Evolutionary conservation across 2,113 vertebrate species (phyloP), one percentile per base, ranked within the genome.

Genomic region (Phasianus colchicus): DNA sequence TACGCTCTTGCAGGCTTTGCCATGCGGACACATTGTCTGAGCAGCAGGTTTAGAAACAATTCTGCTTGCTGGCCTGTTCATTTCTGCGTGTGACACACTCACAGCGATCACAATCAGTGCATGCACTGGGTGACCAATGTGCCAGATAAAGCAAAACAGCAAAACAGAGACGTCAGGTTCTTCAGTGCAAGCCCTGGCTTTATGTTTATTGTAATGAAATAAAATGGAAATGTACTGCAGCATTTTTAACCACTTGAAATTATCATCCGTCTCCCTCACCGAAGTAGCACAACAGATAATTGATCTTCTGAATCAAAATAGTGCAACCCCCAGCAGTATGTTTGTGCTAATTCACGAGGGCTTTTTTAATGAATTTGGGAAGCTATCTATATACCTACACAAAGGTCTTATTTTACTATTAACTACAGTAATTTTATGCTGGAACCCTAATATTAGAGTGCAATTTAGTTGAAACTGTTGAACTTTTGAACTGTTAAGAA

Each of bases 401-500:
- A 95, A 95, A 92, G 65, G 79, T 94, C 93, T 90, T 86, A 86
- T 96, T 95, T 96, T 91, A 89, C 90, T 95, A 95, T 92, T 91
- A 95, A 70, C 82, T 83, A 64, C 75, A 60, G 86, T 77, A 90
- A 90, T 94, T 90, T 92, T 18, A 5, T 82, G 86, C 74, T 64
- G 73, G 85, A 92, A 88, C 77, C 86, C 93, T 94, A 86, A 96
- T 71, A 94, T 95, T 93, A 94, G 9, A 93, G 83, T 5, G 87
- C 93, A 89, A 95, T 95, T 93, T 94, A 84, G 72, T 42, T 77
- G 80, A 70, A 95, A 92, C 78, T 83, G 75, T 58, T 92, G 93
- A 92, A 92, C 94, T 95, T 96, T 75, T 48, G 91, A 95, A 94
- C 88, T 86, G 78, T 86, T 90, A 96, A 96, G 81, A 96, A 95